Base-by-base conservation (phyloP, 2,113 vertebrate genomes). In the Stigmatopora argus region DNA sequence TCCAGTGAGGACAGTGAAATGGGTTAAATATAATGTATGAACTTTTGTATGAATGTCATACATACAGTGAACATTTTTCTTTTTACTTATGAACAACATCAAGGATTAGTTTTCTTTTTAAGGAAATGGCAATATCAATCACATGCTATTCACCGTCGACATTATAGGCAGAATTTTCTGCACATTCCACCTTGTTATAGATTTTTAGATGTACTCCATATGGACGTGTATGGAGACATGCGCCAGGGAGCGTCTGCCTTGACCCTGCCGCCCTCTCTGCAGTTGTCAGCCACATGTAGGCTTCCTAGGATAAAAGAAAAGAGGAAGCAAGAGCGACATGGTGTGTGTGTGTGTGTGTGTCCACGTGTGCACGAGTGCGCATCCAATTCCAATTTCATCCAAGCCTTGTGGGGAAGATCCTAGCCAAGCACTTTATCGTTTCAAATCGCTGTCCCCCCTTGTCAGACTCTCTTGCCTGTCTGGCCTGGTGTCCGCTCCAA, bases 371-470 rank as follows among this genome's bases (percentile, higher is more conserved):
- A 31, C 23, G 13, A 56, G 23, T 31, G 6, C 53, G 13, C 53
- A 1, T 56, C 23, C 53, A 56, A 56, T 56, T 56, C 23, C 23
- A 45, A 61, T 23, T 46, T 45, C 59, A 84, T 86, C 78, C 75
- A 75, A 66, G 70, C 41, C 75, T 71, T 10, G 75, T 63, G 67
- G 70, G 71, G 72, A 83, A 71, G 19, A 67, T 68, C 82, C 61
- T 63, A 69, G 81, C 72, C 75, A 81, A 78, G 66, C 62, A 14
- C 67, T 78, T 71, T 68, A 71, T 51, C 31, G 4, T 61, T 19
- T 78, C 88, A 84, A 89, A 88, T 84, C 78, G 72, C 70, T 19
- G 69, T 62, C 70, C 52, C 59, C n/a, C n/a, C n/a, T n/a, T n/a
- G n/a, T n/a, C n/a, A n/a, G n/a, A n/a, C n/a, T 31, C 26, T 31